These are phyloP conservation scores for Sinocyclocheilus anshuiensis DNA, from an alignment of 2,113 vertebrate genomes.

Conservation along the genomic window DNA sequence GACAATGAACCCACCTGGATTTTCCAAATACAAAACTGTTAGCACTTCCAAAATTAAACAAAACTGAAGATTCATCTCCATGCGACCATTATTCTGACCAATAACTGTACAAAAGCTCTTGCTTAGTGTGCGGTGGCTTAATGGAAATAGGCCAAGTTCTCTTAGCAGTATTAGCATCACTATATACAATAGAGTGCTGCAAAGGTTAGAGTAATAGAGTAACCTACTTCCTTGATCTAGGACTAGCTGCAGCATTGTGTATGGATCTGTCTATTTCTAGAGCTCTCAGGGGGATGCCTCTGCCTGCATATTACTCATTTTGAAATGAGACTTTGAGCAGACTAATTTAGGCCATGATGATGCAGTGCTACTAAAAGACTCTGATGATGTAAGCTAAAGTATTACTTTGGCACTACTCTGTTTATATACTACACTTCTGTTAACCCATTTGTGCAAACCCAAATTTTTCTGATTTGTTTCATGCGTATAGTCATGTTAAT, in stretches of 20 bases:
- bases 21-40: background rate
- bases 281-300: constrained; percentile 51
- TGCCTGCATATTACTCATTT: constrained; percentile 40
- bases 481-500: too few species aligned
- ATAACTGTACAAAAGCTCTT: background rate
- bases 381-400: background rate
- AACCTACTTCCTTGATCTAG: constrained; percentile 75
- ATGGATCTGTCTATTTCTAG: constrained; percentile 58
- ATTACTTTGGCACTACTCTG: background rate
- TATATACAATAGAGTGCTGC: constrained; percentile 61
- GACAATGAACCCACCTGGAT: background rate
- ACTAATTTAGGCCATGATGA: constrained; percentile 36
- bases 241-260: constrained; percentile 61
- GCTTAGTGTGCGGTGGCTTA: constrained; percentile 13
- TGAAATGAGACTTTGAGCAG: constrained; percentile 32
- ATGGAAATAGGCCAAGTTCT: constrained; percentile 52
- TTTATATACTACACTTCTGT: background rate
- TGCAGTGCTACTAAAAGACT: background rate
- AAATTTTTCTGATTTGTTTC: too few species aligned
- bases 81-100: background rate
- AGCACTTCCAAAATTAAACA: background rate
- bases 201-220: constrained; percentile 58
- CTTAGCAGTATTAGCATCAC: constrained; percentile 53
- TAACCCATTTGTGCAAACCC: too few species aligned
- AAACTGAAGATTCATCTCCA: background rate